Base-by-base conservation (phyloP, 2,888 invertebrate genomes). In the Synergus laeviventris region DNA sequence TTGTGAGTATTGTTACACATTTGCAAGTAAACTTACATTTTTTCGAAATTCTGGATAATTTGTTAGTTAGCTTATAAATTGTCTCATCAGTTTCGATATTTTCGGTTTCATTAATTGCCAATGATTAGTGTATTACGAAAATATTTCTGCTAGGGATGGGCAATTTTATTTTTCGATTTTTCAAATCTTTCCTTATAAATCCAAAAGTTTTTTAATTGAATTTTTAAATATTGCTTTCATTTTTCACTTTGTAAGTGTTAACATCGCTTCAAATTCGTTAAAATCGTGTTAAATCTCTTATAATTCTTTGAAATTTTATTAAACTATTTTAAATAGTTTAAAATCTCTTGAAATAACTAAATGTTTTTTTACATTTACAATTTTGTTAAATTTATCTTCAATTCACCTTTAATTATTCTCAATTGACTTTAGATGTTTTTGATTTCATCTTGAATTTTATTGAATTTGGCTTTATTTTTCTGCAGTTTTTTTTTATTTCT, bases 11-110 rank as follows among this genome's bases (percentile, higher is more conserved):
- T 49, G 11, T 39, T 39, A n/a, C 5, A 12, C 3, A 12, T 21
- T 45, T 14, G 14, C 11, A 42, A 16, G 21, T 56, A 56, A 56
- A 56, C 1, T 56, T 56, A 21, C 21, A 21, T 2, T 12, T 56
- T 56, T 56, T 21, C 5, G 4, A 56, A 56, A 5, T 42, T 42
- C 2, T 42, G 14, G 42, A 42, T 56, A 49, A 49, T n/a, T 49
- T 16, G 16, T 66, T 66, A 66, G 42, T 24, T 39, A 45, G 24
- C 16, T 24, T 66, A 16, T 66, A 8, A 45, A 66, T 64, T n/a
- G 38, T n/a, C 14, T 64, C 5, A 21, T 66, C 39, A 66, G 2
- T 24, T 1, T 38, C n/a, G 31, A 31, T 11, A n/a, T 18, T 61
- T 61, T n/a, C 60, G 31, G 31, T 31, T 60, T 60, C 8, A 31